Conservation (phyloP, 2,888 invertebrate species). For the Desoria tigrina region DNA sequence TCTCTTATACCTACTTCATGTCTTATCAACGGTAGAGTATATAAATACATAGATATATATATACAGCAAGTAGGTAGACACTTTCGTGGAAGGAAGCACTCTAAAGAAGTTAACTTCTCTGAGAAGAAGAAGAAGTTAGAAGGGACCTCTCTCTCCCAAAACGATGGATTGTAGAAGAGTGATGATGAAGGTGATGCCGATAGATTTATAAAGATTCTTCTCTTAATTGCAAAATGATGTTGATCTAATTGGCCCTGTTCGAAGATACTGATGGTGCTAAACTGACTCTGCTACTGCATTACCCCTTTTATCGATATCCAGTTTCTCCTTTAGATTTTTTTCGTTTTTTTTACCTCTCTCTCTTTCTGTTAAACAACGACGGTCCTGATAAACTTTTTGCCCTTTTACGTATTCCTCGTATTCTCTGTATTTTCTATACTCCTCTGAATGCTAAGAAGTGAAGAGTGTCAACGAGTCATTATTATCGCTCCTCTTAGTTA, state of each 20-base stretch:
- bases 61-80: too few relatives aligned
- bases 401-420: too few relatives aligned
- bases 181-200: slow-evolving; percentile 12
- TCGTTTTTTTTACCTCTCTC: slow-evolving; percentile 21
- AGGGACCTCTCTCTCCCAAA: not conserved
- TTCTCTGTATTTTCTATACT: too few relatives aligned
- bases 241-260: slow-evolving; percentile 53
- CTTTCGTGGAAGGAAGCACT: too few relatives aligned
- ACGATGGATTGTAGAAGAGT: not conserved
- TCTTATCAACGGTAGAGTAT: too few relatives aligned
- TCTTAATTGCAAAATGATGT: slow-evolving; percentile 54
- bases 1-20: too few relatives aligned
- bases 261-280: slow-evolving; percentile 37
- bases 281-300: slow-evolving; percentile 36
- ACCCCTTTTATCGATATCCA: slow-evolving; percentile 24
- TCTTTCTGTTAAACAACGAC: not conserved
- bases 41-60: too few relatives aligned
- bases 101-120: slow-evolving; percentile 7
- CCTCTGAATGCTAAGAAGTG: too few relatives aligned
- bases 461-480: too few relatives aligned
- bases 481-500: too few relatives aligned
- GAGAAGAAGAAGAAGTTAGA: slow-evolving; percentile 20
- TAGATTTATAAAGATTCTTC: slow-evolving; percentile 37
- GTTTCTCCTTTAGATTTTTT: too few relatives aligned
- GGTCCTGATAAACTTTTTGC: not conserved